These are phyloP conservation scores for Colius striatus DNA, from an alignment of 2,113 vertebrate species.

Conservation along the genomic window DNA sequence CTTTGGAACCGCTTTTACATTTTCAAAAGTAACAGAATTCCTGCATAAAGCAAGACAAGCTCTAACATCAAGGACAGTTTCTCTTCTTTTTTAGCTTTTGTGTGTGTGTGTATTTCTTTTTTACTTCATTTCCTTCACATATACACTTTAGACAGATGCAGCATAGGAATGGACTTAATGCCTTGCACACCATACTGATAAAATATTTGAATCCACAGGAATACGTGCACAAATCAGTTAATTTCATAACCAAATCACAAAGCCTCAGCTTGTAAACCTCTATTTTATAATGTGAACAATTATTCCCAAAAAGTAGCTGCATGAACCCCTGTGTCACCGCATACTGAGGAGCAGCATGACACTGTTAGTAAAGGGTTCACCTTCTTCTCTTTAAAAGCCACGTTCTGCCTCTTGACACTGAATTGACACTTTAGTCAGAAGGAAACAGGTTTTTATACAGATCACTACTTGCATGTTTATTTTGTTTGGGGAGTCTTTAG, in stretches of 20 bases:
- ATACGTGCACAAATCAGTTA: background rate
- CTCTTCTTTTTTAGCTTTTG: conserved; percentile 18
- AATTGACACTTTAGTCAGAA: background rate
- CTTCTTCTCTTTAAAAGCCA: background rate
- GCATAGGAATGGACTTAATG: background rate
- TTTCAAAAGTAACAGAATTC: conserved; percentile 85
- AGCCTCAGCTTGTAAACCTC: conserved; percentile 42
- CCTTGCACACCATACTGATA: conserved; percentile 5
- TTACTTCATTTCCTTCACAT: background rate
- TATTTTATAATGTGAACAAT: conserved; percentile 37
- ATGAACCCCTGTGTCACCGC: background rate
- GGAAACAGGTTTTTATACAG: background rate
- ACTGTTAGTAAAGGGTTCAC: background rate
- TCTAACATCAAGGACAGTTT: conserved; percentile 66
- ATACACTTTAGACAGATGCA: background rate
- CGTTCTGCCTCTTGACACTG: background rate
- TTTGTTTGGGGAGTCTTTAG: background rate
- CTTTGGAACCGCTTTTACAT: conserved; percentile 79
- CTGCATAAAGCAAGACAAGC: conserved; percentile 76
- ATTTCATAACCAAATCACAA: conserved; percentile 52
- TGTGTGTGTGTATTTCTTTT: background rate
- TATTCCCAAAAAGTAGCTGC: conserved; percentile 29
- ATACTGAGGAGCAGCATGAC: background rate
- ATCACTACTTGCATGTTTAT: background rate
- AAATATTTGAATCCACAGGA: conserved; percentile 42